phyloP scores from a whole-genome alignment of 2,888 invertebrate genomes.

The Lasioglossum pauxillum region DNA sequence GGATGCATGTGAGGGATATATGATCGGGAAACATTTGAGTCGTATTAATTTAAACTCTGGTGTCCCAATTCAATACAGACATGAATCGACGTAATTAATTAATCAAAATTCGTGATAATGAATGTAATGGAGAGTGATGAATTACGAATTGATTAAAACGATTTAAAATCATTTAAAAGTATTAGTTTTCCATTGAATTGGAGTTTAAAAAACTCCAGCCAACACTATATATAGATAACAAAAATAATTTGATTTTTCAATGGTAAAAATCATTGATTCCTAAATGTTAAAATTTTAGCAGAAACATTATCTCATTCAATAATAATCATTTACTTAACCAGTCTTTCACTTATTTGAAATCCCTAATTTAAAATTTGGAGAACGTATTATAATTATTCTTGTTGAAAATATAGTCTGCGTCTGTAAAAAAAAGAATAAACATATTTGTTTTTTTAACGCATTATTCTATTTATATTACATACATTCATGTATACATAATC shows the following conservation, averaged over 20 bases:
- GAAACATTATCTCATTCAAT: background rate
- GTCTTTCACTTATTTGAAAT: background rate
- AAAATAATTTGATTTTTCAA: background rate
- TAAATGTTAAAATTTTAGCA: background rate
- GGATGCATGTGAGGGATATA: background rate
- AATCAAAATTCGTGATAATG: background rate
- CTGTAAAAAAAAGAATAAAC: slow-evolving; percentile 13
- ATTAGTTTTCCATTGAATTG: background rate
- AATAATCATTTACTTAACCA: background rate
- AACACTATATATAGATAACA: background rate
- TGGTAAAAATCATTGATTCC: background rate
- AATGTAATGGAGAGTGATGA: background rate
- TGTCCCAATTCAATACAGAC: too few relatives aligned
- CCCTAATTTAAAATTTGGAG: background rate
- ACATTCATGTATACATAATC: slow-evolving; percentile 25
- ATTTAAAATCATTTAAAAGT: background rate
- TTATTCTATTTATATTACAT: slow-evolving; percentile 29
- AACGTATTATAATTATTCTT: background rate
- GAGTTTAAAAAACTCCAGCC: background rate
- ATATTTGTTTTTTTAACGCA: slow-evolving; percentile 1
- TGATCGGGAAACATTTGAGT: background rate
- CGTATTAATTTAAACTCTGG: background rate
- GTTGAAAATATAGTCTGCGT: background rate
- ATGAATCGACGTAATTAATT: background rate
- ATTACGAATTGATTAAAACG: background rate